These are phyloP conservation scores for Apoda limacodes DNA, from an alignment of 2,888 invertebrate species.

Conservation along the genomic window DNA sequence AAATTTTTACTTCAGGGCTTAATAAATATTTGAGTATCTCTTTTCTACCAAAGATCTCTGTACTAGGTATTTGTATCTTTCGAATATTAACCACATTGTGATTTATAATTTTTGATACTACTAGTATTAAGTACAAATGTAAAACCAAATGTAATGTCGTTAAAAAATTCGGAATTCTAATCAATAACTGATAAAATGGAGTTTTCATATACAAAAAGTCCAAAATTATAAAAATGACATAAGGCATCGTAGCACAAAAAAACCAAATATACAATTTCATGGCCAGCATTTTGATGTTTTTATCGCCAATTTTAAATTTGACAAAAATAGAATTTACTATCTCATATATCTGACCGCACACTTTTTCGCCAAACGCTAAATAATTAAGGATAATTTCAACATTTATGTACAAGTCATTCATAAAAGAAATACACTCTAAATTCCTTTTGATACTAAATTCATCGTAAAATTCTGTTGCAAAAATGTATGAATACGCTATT, in stretches of 20 bases:
- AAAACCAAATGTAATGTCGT: constrained; percentile 29
- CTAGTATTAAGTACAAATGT: constrained; percentile 30
- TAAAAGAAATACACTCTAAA: constrained; percentile 23
- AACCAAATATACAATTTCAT: constrained; percentile 32
- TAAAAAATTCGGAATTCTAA: constrained; percentile 33
- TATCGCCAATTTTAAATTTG: constrained; percentile 21
- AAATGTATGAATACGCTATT: constrained; percentile 17
- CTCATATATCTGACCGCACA: constrained; percentile 24
- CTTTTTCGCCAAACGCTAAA: constrained; percentile 18
- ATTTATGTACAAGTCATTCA: constrained; percentile 27
- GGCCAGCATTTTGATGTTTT: constrained; percentile 24
- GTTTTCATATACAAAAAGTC: constrained; percentile 25
- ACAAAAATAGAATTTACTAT: constrained; percentile 20
- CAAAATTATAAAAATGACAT: constrained; percentile 21
- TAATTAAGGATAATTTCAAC: constrained; percentile 23
- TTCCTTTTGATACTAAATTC: constrained; percentile 22
- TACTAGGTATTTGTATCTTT: no score
- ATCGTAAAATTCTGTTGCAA: constrained; percentile 16
- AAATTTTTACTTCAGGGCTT: constrained; percentile 22
- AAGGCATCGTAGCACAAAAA: constrained; percentile 18
- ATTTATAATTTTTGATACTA: constrained; percentile 30
- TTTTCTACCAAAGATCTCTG: no score
- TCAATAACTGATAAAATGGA: constrained; percentile 25
- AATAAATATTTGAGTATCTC: constrained; percentile 25
- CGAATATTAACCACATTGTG: constrained; percentile 20